A percentile compares a stretch with the other conserved stretches of the same genome.
Evolutionary conservation across 2,888 invertebrate species (phyloP).

Genomic region (Liopterus haemorrhoidalis): DNA sequence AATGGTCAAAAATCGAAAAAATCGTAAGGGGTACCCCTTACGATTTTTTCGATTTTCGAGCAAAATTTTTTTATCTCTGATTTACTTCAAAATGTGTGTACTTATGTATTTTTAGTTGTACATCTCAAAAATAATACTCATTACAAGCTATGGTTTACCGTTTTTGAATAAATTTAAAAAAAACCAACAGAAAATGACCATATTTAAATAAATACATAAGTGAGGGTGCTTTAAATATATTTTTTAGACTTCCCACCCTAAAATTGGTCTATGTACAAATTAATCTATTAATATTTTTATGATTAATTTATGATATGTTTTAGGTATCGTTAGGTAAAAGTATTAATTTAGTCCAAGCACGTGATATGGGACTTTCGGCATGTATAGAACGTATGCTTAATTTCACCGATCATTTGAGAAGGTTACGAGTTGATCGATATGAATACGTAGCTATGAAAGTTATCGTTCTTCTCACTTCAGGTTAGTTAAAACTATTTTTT

Average conservation of each 20-base stretch:
- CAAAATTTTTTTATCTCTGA: too few species aligned
- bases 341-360: slow-evolving; percentile 60
- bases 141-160: too few species aligned
- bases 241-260: too few species aligned
- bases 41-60: too few species aligned
- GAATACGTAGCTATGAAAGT: slow-evolving; percentile 97
- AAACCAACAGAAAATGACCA: too few species aligned
- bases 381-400: slow-evolving; percentile 93
- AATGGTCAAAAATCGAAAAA: too few species aligned
- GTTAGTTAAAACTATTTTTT: slow-evolving; percentile 47
- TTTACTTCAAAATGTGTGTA: too few species aligned
- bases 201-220: not conserved
- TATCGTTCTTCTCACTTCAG: slow-evolving; percentile 84
- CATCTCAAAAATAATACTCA: too few species aligned
- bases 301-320: slow-evolving; percentile 24
- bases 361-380: slow-evolving; percentile 70
- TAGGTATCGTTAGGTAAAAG: slow-evolving; percentile 54
- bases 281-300: slow-evolving; percentile 14
- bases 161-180: too few species aligned
- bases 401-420: slow-evolving; percentile 85
- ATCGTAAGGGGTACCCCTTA: too few species aligned
- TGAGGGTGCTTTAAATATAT: not conserved
- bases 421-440: slow-evolving; percentile 86
- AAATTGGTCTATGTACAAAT: not conserved
- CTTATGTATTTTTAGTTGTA: too few species aligned